Conservation (phyloP, 2,888 invertebrate species). For the Agriopis leucophaearia region DNA sequence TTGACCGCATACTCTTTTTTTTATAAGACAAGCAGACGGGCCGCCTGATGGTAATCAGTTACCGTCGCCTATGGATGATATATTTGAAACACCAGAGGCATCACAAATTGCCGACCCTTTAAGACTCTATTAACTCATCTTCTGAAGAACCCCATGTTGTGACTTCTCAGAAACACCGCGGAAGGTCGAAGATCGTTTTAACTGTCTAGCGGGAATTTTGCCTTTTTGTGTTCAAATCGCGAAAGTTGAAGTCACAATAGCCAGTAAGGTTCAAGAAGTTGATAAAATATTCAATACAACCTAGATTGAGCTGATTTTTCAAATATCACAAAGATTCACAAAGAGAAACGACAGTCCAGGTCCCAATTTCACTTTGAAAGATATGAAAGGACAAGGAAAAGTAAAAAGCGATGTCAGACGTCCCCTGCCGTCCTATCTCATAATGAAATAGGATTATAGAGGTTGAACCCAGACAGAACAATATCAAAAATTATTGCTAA, state of each 20-base stretch:
- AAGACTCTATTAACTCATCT: too few relatives aligned
- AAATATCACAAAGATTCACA: neutral
- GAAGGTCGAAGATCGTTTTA: too few relatives aligned
- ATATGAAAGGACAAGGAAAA: constrained; percentile 37
- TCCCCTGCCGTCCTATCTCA: constrained; percentile 52
- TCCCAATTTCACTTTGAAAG: constrained; percentile 26
- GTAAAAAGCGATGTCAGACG: constrained; percentile 39
- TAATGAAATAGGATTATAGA: constrained; percentile 69
- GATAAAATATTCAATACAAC: constrained; percentile 6
- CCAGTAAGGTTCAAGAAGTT: neutral
- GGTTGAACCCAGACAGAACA: constrained; percentile 42
- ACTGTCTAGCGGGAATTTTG: too few relatives aligned
- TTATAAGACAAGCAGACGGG: too few relatives aligned
- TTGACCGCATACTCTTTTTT: too few relatives aligned
- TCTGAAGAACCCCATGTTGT: too few relatives aligned
- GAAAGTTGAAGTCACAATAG: neutral
- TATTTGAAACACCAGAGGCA: too few relatives aligned
- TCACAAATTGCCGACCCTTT: too few relatives aligned
- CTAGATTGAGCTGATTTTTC: constrained; percentile 5
- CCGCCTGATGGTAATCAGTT: too few relatives aligned
- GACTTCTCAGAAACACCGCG: too few relatives aligned
- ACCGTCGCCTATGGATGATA: too few relatives aligned
- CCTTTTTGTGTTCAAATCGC: too few relatives aligned
- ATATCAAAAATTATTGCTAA: constrained; percentile 51
- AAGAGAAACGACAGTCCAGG: neutral